Evolutionary conservation across 2,113 vertebrate genomes (phyloP), one percentile per base, ranked within the genome.

Genomic region (Rousettus leschenaultii): DNA sequence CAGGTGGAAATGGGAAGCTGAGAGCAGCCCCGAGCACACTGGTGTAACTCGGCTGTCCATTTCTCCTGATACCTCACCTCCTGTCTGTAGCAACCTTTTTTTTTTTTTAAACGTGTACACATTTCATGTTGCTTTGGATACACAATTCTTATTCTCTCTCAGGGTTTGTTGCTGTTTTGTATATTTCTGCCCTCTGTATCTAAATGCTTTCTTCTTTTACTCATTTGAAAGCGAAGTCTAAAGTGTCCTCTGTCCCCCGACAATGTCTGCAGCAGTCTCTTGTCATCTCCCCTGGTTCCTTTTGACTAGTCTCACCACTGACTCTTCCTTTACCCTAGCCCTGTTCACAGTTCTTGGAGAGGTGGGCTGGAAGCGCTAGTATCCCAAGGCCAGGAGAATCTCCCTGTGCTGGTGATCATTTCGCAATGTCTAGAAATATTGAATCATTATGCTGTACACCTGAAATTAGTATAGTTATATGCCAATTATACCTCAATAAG

Each of bases 351-450:
- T 73, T 35, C n/a, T 38, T 22, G 6, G 68, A 33, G 53, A 24
- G n/a, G 26, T 26, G 13, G 18, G 73, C 66, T 8, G 28, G 26
- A 51, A 2, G 26, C 45, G 6, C 5, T 0, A 0, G 53, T n/a
- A 11, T 8, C 12, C n/a, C 2, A 14, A 24, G n/a, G 12, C n/a
- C n/a, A 6, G 1, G 48, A 68, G 33, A 48, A 19, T 7, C 53
- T 26, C 40, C 38, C 79, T 45, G 53, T 35, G 59, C 38, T 55
- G 48, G 74, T 79, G 30, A 43, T 43, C 63, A 9, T 70, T 43
- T 68, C 48, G 26, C 75, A n/a, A 3, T 61, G 35, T 55, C 15
- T 33, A 55, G 35, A 68, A 79, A 68, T 43, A 68, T n/a, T 9
- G 28, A 68, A n/a, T 33, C 26, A 2, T 4, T 55, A 11, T 40